These are phyloP conservation scores for Eudasyphora cyanicolor DNA, from an alignment of 2,888 invertebrate genomes.

Conservation along the genomic window DNA sequence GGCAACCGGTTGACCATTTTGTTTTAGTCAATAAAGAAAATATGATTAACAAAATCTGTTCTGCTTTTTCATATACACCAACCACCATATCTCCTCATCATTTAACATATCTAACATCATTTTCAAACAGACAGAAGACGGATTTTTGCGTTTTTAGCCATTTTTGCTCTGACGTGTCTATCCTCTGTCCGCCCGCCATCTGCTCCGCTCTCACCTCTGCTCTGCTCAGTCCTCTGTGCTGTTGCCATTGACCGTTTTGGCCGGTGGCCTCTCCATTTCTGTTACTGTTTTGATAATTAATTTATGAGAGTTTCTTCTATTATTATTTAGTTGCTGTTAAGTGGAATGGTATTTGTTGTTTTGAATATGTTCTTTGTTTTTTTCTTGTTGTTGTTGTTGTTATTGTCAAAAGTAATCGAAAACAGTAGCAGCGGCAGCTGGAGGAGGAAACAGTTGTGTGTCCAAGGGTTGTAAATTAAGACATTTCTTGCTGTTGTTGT, in stretches of 20 bases:
- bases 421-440: conserved; percentile 43
- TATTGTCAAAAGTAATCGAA: conserved; percentile 62
- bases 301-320: conserved; percentile 28
- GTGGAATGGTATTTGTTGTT: conserved; percentile 59
- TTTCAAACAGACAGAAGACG: neutral
- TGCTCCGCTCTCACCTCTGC: neutral
- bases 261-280: conserved; percentile 14
- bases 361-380: conserved; percentile 37
- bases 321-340: conserved; percentile 52
- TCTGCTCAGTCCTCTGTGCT: conserved; percentile 8
- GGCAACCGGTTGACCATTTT: neutral
- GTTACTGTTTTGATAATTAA: conserved; percentile 18
- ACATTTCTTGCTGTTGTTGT: conserved; percentile 47
- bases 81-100: too few species aligned
- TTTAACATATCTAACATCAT: neutral
- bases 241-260: too few species aligned
- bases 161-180: neutral
- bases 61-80: neutral
- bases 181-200: neutral
- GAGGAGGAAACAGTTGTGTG: conserved; percentile 50
- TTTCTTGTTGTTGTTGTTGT: conserved; percentile 21
- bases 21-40: neutral
- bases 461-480: conserved; percentile 50
- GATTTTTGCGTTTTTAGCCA: neutral
- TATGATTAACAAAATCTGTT: neutral